These are phyloP conservation scores for Ceyx melanurus DNA, from an alignment of 2,113 vertebrate genomes.

Conservation along the genomic window DNA sequence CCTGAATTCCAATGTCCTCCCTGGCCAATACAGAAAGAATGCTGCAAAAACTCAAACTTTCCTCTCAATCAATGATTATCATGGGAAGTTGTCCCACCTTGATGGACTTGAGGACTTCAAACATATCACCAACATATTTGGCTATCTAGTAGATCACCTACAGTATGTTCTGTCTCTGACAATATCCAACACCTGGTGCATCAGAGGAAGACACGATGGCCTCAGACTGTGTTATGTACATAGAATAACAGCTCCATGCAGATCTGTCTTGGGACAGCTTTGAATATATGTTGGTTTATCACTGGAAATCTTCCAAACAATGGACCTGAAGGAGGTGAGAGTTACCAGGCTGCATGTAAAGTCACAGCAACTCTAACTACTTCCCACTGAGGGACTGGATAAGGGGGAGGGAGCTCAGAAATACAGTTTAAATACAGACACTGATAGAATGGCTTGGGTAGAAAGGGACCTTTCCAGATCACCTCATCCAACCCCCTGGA, in stretches of 20 bases:
- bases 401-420: neutral
- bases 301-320: neutral
- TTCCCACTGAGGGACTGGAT: neutral
- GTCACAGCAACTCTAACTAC: neutral
- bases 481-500: no score
- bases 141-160: no score
- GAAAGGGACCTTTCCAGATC: no score
- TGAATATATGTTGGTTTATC: neutral
- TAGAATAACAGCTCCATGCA: no score
- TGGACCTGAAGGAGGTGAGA: neutral
- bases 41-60: neutral
- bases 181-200: neutral
- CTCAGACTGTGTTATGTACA: neutral
- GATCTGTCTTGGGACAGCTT: neutral
- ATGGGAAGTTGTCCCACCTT: neutral
- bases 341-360: neutral
- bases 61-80: neutral
- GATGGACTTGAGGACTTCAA: neutral
- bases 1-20: neutral
- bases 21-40: neutral
- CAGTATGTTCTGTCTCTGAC: neutral
- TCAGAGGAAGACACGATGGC: neutral
- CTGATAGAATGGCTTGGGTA: no score
- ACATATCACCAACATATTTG: neutral
- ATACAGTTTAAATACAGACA: neutral